Evolutionary conservation across 2,888 invertebrate species (phyloP).

Genomic region (Tachina grossa): DNA sequence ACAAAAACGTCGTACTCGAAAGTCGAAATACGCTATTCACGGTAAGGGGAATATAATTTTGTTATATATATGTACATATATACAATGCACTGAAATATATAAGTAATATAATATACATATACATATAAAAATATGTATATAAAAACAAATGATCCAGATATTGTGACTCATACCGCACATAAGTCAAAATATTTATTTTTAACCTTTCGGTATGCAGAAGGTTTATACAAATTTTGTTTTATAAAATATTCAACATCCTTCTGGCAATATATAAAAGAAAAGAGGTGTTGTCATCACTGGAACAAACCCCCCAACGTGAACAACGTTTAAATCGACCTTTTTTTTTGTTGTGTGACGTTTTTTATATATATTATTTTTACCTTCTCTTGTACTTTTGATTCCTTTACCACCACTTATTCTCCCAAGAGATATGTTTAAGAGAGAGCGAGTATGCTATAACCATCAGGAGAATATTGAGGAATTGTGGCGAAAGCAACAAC

Average conservation of each 20-base stretch:
- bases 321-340: conserved; percentile 7
- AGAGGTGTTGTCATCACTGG: conserved; percentile 52
- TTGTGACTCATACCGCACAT: too few species aligned
- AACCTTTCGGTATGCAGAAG: too few species aligned
- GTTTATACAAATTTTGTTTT: too few species aligned
- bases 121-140: too few species aligned
- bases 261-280: background rate
- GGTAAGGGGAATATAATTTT: too few species aligned
- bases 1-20: too few species aligned
- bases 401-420: conserved; percentile 30
- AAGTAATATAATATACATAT: too few species aligned
- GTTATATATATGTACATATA: too few species aligned
- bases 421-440: conserved; percentile 21
- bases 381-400: conserved; percentile 10
- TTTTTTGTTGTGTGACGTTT: conserved; percentile 24
- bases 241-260: background rate
- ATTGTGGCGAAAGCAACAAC: conserved; percentile 42
- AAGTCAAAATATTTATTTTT: too few species aligned
- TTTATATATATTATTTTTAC: conserved; percentile 27
- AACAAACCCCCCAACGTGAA: conserved; percentile 56
- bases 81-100: too few species aligned
- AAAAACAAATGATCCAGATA: too few species aligned
- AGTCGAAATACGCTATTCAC: too few species aligned
- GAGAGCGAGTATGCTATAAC: background rate
- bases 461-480: conserved; percentile 44